These are phyloP conservation scores for Ormyrus rosae DNA, from an alignment of 2,888 invertebrate species.

Conservation along the genomic window DNA sequence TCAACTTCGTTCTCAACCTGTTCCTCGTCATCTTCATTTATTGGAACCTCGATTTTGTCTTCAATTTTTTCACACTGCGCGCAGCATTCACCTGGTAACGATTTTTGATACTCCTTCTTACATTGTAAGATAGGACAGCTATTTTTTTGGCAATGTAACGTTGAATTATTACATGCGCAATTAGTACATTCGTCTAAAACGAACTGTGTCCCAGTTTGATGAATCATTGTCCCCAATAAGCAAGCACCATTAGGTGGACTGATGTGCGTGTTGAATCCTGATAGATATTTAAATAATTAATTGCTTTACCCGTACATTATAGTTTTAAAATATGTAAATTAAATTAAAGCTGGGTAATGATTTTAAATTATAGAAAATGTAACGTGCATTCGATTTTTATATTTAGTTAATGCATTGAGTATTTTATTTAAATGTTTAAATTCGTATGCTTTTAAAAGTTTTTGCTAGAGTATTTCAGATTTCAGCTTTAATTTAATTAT, in stretches of 20 bases:
- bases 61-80: conserved; percentile 80
- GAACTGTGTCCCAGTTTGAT: conserved; percentile 82
- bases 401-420: too few relatives aligned
- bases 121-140: conserved; percentile 94
- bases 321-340: too few relatives aligned
- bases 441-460: too few relatives aligned
- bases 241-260: conserved; percentile 79
- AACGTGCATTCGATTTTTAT: too few relatives aligned
- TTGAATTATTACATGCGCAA: conserved; percentile 89
- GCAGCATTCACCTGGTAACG: conserved; percentile 84
- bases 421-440: too few relatives aligned
- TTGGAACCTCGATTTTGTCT: background rate
- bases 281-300: too few relatives aligned
- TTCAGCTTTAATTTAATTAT: too few relatives aligned
- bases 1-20: background rate
- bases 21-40: background rate
- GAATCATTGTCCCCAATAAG: conserved; percentile 83
- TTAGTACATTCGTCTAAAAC: conserved; percentile 87
- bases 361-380: too few relatives aligned
- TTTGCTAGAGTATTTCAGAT: too few relatives aligned
- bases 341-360: too few relatives aligned
- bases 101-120: conserved; percentile 82
- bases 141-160: conserved; percentile 85
- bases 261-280: conserved; percentile 64
- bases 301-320: too few relatives aligned